phyloP scores from a whole-genome alignment of 2,888 invertebrate species.

The Phasia obesa region DNA sequence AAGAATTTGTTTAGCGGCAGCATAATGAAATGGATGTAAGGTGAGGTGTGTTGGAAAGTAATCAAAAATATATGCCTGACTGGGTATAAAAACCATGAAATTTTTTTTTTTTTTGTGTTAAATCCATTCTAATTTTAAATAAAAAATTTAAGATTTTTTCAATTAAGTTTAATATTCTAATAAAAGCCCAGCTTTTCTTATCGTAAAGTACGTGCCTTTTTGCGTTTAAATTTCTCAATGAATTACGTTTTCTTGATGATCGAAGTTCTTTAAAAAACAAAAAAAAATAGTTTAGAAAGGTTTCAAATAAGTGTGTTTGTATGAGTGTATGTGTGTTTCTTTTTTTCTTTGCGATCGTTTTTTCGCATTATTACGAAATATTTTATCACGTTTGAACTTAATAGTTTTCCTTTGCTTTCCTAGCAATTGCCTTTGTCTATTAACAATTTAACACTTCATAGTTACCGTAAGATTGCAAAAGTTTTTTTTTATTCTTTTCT shows the following conservation, averaged over 20 bases:
- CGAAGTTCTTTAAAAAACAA: background rate
- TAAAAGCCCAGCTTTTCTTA: background rate
- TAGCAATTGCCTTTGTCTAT: constrained; percentile 75
- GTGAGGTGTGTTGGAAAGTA: too few relatives aligned
- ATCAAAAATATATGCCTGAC: too few relatives aligned
- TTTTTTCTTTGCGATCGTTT: constrained; percentile 26
- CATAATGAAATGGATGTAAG: too few relatives aligned
- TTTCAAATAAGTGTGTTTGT: constrained; percentile 17
- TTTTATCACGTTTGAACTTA: constrained; percentile 73
- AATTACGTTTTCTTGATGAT: constrained; percentile 43
- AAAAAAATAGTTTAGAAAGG: constrained; percentile 67
- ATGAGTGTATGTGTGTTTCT: constrained; percentile 36
- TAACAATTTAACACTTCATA: constrained; percentile 78
- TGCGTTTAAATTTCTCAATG: constrained; percentile 40
- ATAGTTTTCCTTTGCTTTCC: constrained; percentile 72
- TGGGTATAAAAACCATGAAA: background rate
- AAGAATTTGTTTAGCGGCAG: background rate
- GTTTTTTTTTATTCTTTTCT: constrained; percentile 23
- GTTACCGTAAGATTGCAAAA: constrained; percentile 54
- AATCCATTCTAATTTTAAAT: background rate
- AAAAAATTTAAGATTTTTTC: background rate
- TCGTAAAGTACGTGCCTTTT: constrained; percentile 44
- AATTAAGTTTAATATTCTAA: constrained; percentile 9
- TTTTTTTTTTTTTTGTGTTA: too few relatives aligned
- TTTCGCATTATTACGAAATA: constrained; percentile 77